Evolutionary conservation across 2,888 invertebrate species (phyloP), one percentile per base, ranked within the genome.

Genomic region (Protodeltote pygarga): DNA sequence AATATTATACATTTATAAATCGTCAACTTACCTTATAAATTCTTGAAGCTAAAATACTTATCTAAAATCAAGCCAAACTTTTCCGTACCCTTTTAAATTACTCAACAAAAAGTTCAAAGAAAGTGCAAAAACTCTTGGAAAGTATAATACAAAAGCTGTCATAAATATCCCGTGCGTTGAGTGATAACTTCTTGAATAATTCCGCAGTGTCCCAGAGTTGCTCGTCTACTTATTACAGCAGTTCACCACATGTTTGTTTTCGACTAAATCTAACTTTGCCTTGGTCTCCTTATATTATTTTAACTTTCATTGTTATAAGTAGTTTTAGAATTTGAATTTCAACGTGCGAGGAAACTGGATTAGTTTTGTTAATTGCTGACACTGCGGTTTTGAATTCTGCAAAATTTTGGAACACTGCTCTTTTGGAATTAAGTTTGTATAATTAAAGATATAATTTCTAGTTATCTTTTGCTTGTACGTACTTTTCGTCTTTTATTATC

Each of bases 251-350:
- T 73, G 69, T 69, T 62, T 49, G 63, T 60, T 68, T 44, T 65
- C 62, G 58, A 69, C 63, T 65, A 74, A 72, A 76, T 77, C 65
- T 72, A 77, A 76, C 71, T 77, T 76, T 70, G 67, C 52, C 74
- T 68, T 64, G 55, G 57, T 54, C 24, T 67, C 39, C 38, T 45
- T 38, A 39, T 52, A 60, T 65, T 66, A 70, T 60, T 73, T 64
- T 70, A 65, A 62, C 49, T 59, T 40, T 31, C 23, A 45, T 62
- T 51, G 45, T 49, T 58, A 58, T 52, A 24, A 50, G 45, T 54
- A 53, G 59, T 49, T 57, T 65, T 54, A 45, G 44, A 57, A 51
- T 60, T 57, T 48, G 28, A 37, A 41, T 28, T 37, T 6, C 40
- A 9, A 32, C 40, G 49, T 29, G 37, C 27, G 20, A 27, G 45